phyloP scores from a whole-genome alignment of 2,888 invertebrate species.

The Vanessa cardui region DNA sequence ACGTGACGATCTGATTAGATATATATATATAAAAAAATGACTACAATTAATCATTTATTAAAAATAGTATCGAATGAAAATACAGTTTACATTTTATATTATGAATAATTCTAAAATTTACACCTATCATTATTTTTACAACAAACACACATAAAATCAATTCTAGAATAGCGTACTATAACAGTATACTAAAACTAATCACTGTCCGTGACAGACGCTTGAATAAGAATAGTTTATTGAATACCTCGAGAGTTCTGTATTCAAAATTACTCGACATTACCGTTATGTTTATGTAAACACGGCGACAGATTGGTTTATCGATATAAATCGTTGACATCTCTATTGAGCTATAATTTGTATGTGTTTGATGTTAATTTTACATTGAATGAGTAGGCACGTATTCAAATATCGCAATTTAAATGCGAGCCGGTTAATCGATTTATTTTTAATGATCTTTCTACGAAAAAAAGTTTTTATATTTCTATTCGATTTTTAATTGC shows the following conservation, averaged over 20 bases:
- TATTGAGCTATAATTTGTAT: conserved; percentile 40
- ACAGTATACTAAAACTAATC: conserved; percentile 28
- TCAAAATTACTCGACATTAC: conserved; percentile 44
- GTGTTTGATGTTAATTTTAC: conserved; percentile 33
- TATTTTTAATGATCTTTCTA: not conserved
- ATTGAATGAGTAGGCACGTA: conserved; percentile 17
- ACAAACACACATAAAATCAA: conserved; percentile 12
- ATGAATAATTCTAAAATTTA: too few species aligned
- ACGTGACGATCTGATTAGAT: not conserved
- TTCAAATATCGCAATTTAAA: conserved; percentile 7
- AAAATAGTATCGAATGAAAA: too few species aligned
- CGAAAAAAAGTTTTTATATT: not conserved
- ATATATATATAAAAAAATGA: not conserved
- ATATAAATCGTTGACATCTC: conserved; percentile 43
- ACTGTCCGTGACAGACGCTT: conserved; percentile 36
- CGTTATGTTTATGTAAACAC: conserved; percentile 50
- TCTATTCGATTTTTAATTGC: too few species aligned
- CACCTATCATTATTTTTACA: too few species aligned
- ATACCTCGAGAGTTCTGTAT: conserved; percentile 37
- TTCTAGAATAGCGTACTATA: conserved; percentile 16
- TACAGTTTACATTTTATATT: too few species aligned
- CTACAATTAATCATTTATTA: too few species aligned
- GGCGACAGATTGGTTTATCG: conserved; percentile 42
- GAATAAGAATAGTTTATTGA: conserved; percentile 41
- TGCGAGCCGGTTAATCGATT: not conserved